Evolutionary conservation across 2,113 vertebrate species (phyloP).

Genomic region (Zosterops japonicus): DNA sequence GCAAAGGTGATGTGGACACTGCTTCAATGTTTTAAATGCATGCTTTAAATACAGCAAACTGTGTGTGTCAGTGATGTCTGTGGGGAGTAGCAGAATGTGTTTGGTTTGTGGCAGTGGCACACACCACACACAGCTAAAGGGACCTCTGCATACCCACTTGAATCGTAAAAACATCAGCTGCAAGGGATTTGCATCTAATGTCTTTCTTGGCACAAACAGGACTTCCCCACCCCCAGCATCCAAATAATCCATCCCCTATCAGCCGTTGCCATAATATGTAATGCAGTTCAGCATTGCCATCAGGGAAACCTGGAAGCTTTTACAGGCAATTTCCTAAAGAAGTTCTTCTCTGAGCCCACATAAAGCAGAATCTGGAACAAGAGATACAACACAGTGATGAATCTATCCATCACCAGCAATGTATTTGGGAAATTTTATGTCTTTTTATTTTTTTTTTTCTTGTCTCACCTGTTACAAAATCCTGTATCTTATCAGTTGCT

Average conservation of each 20-base stretch:
- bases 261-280: neutral
- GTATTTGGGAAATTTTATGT: neutral
- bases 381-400: neutral
- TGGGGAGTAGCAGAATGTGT: neutral
- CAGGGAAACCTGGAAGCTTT: neutral
- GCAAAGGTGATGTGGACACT: neutral
- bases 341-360: neutral
- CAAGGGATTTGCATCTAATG: neutral
- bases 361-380: neutral
- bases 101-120: neutral
- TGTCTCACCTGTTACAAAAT: neutral
- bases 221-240: neutral
- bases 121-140: neutral
- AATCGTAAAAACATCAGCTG: neutral
- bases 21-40: neutral
- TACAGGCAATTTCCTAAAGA: neutral
- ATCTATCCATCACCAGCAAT: neutral
- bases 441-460: conserved; percentile 8
- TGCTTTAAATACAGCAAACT: neutral
- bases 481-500: neutral
- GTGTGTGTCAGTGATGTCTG: neutral
- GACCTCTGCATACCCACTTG: neutral
- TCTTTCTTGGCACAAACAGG: conserved; percentile 4
- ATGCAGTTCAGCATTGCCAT: neutral
- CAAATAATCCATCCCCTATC: neutral